These are phyloP conservation scores for Neuroscelio doddi DNA, from an alignment of 2,888 invertebrate genomes.

Conservation along the genomic window DNA sequence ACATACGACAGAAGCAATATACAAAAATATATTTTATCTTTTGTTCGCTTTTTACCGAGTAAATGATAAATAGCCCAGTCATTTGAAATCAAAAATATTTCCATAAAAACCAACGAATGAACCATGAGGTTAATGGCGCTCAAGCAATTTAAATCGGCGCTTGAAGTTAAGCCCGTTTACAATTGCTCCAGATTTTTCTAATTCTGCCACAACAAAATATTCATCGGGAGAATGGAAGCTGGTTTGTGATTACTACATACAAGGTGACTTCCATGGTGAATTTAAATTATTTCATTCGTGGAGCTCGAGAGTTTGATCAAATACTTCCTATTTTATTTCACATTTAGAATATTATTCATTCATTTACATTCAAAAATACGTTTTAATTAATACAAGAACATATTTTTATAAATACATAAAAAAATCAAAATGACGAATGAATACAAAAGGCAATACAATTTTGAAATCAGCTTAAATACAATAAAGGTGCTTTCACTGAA, in stretches of 20 bases:
- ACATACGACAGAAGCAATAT: too few species aligned
- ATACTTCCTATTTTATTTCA: too few species aligned
- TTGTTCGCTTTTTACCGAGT: constrained; percentile 14
- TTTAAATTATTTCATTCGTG: not conserved
- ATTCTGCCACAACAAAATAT: constrained; percentile 5
- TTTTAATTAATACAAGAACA: too few species aligned
- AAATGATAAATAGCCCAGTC: constrained; percentile 19
- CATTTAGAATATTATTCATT: too few species aligned
- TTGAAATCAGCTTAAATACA: too few species aligned
- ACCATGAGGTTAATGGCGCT: constrained; percentile 9
- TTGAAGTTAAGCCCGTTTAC: not conserved
- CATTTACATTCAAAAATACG: too few species aligned
- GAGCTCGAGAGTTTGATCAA: too few species aligned
- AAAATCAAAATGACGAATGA: too few species aligned
- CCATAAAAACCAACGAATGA: constrained; percentile 6
- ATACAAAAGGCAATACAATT: too few species aligned
- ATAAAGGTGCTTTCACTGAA: too few species aligned
- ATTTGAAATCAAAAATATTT: constrained; percentile 17
- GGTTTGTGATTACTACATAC: not conserved
- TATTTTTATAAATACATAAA: too few species aligned
- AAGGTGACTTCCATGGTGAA: not conserved
- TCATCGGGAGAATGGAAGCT: constrained; percentile 1
- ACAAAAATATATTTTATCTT: too few species aligned
- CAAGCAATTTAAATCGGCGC: constrained; percentile 4
- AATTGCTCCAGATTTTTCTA: constrained; percentile 10